Base-by-base conservation (phyloP, 1,140 invertebrate species). In the Cyrtorhinus lividipennis region DNA sequence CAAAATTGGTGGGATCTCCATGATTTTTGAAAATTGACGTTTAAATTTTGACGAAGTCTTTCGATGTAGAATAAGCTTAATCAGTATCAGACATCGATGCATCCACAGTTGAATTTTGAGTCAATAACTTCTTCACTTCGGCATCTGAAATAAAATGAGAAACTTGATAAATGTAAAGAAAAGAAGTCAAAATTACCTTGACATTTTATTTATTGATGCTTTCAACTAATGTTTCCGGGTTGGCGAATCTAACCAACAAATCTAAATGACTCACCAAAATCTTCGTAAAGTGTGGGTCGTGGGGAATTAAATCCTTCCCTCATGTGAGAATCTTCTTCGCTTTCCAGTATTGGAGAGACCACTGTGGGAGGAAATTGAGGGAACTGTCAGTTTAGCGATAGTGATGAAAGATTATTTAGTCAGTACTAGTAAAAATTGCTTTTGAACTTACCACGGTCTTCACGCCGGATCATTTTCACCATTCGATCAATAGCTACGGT, bases 401-500 rank as follows among this genome's bases (percentile, higher is more conserved):
- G n/a, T n/a, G n/a, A n/a, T n/a, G n/a, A n/a, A n/a, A n/a, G n/a
- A n/a, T n/a, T n/a, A n/a, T n/a, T n/a, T n/a, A n/a, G n/a, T n/a
- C n/a, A n/a, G n/a, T n/a, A n/a, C n/a, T n/a, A n/a, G n/a, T n/a
- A n/a, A n/a, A n/a, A n/a, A n/a, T n/a, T n/a, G n/a, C n/a, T n/a
- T n/a, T 5, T 38, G 30, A 38, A 8, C 15, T 38, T 56, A 60
- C 64, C 59, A 57, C 59, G 53, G 20, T 62, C 59, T 48, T 61
- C 48, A 26, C 58, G 62, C 24, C 44, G 44, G 24, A 23, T 61
- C 24, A 59, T 68, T 66, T 71, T 73, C 24, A 68, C 64, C 25
- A 74, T 48, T 65, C 77, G 73, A 64, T 82, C 80, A 65, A 79
- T 69, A 46, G 81, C 73, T 15, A 77, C 69, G 2, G 71, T 70